Evolutionary conservation across 2,113 vertebrate genomes (phyloP), one percentile per base, ranked within the genome.

Genomic region (Solea senegalensis): DNA sequence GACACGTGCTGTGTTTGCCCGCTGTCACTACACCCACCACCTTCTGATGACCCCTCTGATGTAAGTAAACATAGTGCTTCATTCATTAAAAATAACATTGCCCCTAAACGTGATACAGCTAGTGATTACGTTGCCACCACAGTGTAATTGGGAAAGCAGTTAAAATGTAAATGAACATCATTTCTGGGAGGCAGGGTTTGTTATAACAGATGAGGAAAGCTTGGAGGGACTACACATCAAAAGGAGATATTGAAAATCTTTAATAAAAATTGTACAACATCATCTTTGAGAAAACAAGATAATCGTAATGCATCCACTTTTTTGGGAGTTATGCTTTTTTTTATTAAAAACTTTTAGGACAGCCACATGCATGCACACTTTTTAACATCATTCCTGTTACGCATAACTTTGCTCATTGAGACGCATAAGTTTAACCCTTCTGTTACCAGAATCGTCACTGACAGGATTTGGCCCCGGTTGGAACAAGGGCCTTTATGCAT

Each of bases 121-220:
- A 9, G 28, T 39, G 14, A 63, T 63, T 63, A 50, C 3, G 45
- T 49, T 50, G 5, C 61, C 45, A 16, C 46, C 46, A 40, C 27
- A 39, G 11, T 50, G 45, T 63, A 39, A 65, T 65, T 65, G 62
- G n/a, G n/a, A 39, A 65, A 26, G 62, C 49, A 41, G 62, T 64
- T 39, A 40, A 51, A 15, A 5, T 51, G 34, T 41, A 40, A 51
- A 41, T 14, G 34, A n/a, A 8, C 15, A 27, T 64, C 15, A 52
- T 51, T 52, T 51, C 48, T 41, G 16, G 34, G n/a, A 12, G n/a
- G 21, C 62, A 26, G 62, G 6, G 34, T 26, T 21, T 4, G 9
- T 26, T 41, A 4, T 55, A 14, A 72, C 43, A 49, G n/a, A 54
- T 39, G 11, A 8, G 2, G 45, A 53, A 27, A 46, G 28, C 1